A percentile compares a stretch with the other conserved stretches of the same genome.
phyloP scores from a whole-genome alignment of 2,113 vertebrate species.

The Jaculus jaculus region DNA sequence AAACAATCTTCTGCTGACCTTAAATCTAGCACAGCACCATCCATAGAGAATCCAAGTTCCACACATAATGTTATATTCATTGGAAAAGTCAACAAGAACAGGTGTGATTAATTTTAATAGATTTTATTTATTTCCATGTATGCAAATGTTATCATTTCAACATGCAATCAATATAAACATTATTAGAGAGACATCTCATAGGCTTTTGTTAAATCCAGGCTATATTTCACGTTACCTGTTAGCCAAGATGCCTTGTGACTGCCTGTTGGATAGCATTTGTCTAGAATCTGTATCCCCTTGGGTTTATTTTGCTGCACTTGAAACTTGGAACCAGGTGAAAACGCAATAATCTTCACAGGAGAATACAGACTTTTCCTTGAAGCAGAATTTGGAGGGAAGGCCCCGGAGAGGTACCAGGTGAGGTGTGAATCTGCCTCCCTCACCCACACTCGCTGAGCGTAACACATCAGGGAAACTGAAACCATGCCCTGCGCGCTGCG shows the following conservation, averaged over 20 bases:
- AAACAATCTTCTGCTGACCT: neutral
- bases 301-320: neutral
- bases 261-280: accelerated
- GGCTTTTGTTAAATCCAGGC: neutral
- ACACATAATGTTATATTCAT: neutral
- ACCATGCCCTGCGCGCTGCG: accelerated
- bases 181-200: neutral
- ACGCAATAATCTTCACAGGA: neutral
- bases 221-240: neutral
- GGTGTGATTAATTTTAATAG: neutral
- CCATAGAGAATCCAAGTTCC: neutral
- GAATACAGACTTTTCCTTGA: constrained; percentile 2
- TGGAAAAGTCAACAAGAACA: neutral
- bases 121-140: neutral
- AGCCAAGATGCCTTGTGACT: neutral
- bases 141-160: neutral
- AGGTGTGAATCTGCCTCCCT: neutral
- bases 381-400: neutral
- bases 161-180: neutral
- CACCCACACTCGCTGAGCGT: neutral
- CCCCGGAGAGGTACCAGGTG: neutral
- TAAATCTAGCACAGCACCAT: neutral
- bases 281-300: neutral
- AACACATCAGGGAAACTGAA: neutral
- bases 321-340: neutral